phyloP scores from a whole-genome alignment of 2,113 vertebrate species.

The Eulacestoma nigropectus region DNA sequence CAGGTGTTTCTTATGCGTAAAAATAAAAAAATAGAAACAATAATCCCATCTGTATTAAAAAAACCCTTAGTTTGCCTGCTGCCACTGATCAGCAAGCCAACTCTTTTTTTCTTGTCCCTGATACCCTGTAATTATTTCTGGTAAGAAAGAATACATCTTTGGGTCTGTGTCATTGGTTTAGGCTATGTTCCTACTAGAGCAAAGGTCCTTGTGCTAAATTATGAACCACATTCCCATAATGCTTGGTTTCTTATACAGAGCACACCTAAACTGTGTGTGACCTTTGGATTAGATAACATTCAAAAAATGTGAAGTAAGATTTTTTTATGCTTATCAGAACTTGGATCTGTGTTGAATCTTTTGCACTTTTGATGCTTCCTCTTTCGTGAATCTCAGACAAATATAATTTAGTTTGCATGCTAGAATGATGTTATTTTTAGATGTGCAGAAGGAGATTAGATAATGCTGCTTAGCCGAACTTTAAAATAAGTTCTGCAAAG shows the following conservation, averaged over 20 bases:
- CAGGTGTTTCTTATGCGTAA: background rate
- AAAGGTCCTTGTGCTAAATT: conserved; percentile 1
- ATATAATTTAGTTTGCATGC: conserved; percentile 40
- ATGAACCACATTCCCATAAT: background rate
- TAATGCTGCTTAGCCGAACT: conserved; percentile 30
- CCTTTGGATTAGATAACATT: conserved; percentile 35
- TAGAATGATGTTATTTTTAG: conserved; percentile 49
- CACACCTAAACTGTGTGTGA: background rate
- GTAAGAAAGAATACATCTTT: background rate
- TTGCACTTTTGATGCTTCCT: conserved; percentile 34
- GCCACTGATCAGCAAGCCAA: background rate
- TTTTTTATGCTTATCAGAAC: conserved; percentile 32
- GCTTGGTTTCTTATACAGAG: background rate
- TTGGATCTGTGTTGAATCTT: conserved; percentile 18
- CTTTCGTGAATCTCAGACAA: conserved; percentile 40
- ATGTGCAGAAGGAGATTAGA: conserved; percentile 50
- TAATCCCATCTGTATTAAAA: background rate
- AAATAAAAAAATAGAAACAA: background rate
- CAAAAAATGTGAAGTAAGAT: background rate
- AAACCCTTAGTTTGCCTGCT: background rate
- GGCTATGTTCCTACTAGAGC: background rate
- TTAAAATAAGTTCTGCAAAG: conserved; percentile 35
- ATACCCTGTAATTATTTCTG: background rate
- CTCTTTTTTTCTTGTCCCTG: background rate
- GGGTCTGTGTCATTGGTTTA: background rate